Percentiles rank a stretch among this genome's conserved stretches.
These are phyloP conservation scores for Gobionotothen gibberifrons DNA, from an alignment of 2,797 vertebrate species.

Conservation along the genomic window DNA sequence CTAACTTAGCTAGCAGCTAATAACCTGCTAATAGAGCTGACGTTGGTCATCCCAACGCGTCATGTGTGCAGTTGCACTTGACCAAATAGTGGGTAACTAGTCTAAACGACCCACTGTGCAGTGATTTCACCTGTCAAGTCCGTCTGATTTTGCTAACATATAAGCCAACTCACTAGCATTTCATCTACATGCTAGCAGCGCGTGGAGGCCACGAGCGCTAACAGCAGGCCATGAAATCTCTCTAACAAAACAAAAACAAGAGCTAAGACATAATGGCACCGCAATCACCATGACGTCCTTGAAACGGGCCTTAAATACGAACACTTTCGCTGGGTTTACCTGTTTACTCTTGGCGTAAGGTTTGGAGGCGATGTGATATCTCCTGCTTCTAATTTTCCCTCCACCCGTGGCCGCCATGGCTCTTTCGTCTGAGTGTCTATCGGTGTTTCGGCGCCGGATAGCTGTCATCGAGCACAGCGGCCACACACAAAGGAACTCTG, in stretches of 20 bases:
- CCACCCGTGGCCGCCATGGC: slow-evolving; percentile 90
- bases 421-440: slow-evolving; percentile 80
- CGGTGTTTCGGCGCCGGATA: slow-evolving; percentile 84
- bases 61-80: not conserved
- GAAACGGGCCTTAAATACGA: not conserved
- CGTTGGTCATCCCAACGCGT: rapidly evolving
- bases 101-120: not conserved
- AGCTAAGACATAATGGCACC: slow-evolving; percentile 29
- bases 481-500: slow-evolving; percentile 53
- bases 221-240: slow-evolving; percentile 83
- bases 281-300: not conserved
- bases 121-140: slow-evolving; percentile 64
- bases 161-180: slow-evolving; percentile 59
- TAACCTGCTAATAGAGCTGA: not conserved
- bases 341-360: slow-evolving; percentile 88
- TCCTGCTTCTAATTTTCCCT: slow-evolving; percentile 90
- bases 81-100: not conserved
- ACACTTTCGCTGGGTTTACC: slow-evolving; percentile 71
- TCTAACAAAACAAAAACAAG: slow-evolving; percentile 82
- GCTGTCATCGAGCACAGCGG: slow-evolving; percentile 79
- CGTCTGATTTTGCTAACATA: slow-evolving; percentile 43
- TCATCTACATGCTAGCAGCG: slow-evolving; percentile 72
- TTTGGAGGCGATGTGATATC: slow-evolving; percentile 87
- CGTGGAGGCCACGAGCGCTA: slow-evolving; percentile 84
- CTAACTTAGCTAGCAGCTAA: slow-evolving; percentile 45